These are phyloP conservation scores for Ochropleura plecta DNA, from an alignment of 2,888 invertebrate species.

Conservation along the genomic window DNA sequence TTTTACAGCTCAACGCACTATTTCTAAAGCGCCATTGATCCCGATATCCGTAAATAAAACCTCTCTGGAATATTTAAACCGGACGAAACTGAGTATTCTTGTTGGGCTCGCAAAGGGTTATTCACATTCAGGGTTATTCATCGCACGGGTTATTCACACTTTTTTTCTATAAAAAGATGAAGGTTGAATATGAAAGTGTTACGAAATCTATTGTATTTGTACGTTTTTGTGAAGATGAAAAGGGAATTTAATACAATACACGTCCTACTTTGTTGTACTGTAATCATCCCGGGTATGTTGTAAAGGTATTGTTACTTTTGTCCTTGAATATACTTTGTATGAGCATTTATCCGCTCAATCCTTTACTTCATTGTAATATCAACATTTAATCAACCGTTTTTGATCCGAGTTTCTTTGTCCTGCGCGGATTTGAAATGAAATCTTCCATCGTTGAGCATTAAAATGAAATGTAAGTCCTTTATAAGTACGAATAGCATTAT, in stretches of 20 bases:
- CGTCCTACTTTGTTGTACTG: not conserved
- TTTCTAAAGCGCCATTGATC: slow-evolving; percentile 64
- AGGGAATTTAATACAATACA: slow-evolving; percentile 11
- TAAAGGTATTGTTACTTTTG: slow-evolving; percentile 6
- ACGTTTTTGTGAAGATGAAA: slow-evolving; percentile 1
- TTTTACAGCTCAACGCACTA: slow-evolving; percentile 59
- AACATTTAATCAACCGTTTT: slow-evolving; percentile 14
- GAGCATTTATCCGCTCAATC: not conserved
- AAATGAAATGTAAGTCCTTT: not conserved
- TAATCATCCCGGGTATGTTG: slow-evolving; percentile 1
- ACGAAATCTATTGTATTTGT: slow-evolving; percentile 28
- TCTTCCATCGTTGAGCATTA: not conserved
- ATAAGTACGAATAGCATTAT: not conserved
- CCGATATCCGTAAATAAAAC: slow-evolving; percentile 63
- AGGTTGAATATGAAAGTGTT: slow-evolving; percentile 13
- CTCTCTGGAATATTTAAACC: slow-evolving; percentile 56
- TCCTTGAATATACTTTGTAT: not conserved
- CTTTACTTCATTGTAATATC: not conserved
- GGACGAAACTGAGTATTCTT: slow-evolving; percentile 47
- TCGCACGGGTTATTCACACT: slow-evolving; percentile 7
- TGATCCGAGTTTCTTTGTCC: not conserved
- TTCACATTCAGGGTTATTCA: slow-evolving; percentile 16
- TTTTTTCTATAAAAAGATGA: slow-evolving; percentile 33
- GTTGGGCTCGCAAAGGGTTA: slow-evolving; percentile 6
- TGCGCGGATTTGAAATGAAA: not conserved